Conservation (phyloP, 2,888 invertebrate genomes). For the Andrena flavipes region DNA sequence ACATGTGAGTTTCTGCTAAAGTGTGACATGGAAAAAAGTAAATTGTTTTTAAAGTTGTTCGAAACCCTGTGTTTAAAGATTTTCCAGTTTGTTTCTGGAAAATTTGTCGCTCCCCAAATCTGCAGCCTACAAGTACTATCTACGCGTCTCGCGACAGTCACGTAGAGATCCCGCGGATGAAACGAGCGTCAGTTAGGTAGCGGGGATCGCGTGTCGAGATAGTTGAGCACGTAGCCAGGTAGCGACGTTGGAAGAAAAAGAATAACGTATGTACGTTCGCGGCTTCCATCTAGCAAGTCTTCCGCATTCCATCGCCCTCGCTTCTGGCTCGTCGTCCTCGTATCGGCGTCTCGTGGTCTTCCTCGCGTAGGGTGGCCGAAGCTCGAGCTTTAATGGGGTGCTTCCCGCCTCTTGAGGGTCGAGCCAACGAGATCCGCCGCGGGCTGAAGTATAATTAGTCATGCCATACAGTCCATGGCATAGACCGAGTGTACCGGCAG, state of each 20-base stretch:
- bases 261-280: slow-evolving; percentile 18
- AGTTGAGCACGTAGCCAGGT: slow-evolving; percentile 24
- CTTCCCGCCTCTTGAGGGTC: slow-evolving; percentile 75
- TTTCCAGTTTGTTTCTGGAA: too few relatives aligned
- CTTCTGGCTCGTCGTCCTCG: slow-evolving; percentile 36
- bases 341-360: slow-evolving; percentile 70
- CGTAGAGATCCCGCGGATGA: too few relatives aligned
- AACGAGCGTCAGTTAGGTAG: neutral
- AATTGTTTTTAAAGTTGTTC: too few relatives aligned
- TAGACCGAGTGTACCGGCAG: slow-evolving; percentile 68
- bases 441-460: slow-evolving; percentile 80
- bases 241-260: slow-evolving; percentile 10
- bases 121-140: too few relatives aligned
- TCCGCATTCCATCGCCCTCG: slow-evolving; percentile 4
- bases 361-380: slow-evolving; percentile 63
- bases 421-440: slow-evolving; percentile 75
- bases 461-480: slow-evolving; percentile 73
- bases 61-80: too few relatives aligned
- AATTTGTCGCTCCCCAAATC: too few relatives aligned
- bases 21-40: too few relatives aligned
- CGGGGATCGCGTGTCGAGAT: slow-evolving; percentile 13
- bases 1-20: too few relatives aligned
- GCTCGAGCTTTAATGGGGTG: slow-evolving; percentile 78
- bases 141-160: too few relatives aligned
- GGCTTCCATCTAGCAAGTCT: neutral